Evolutionary conservation across 2,888 invertebrate genomes (phyloP), one percentile per base, ranked within the genome.

Genomic region (Chymomyza procnemis): DNA sequence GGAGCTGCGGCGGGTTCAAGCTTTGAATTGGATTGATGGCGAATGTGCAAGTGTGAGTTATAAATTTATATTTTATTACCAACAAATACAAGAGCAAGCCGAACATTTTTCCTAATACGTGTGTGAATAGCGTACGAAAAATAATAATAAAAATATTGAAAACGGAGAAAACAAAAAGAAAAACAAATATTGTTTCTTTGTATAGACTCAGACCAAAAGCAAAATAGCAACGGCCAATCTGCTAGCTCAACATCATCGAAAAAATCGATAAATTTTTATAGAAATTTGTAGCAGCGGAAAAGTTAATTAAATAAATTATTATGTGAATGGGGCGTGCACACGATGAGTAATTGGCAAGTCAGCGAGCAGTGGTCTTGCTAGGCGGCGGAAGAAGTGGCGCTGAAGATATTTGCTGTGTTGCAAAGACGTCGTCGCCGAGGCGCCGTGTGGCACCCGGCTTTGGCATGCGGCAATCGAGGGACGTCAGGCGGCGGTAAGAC

Each of bases 281-380:
- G 79, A 84, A 79, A 70, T 78, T 80, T 79, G 75, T 75, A 79
- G 85, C 74, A 78, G 81, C 78, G 81, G 78, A 85, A 85, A 85
- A 81, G 81, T 85, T 85, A 85, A 85, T 85, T 85, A 85, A 85
- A 85, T 85, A 85, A 85, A 85, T 85, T 85, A 84, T 85, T 85
- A 85, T 85, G 81, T 85, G 84, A 85, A 85, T 84, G 84, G 84
- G 84, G 84, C 79, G 85, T 83, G 83, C 84, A 76, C 81, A 80
- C 86, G 85, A 85, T 85, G 85, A 85, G 84, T 85, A 85, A 85
- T 85, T 84, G 84, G 79, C 84, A 85, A 84, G 79, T 22, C 57
- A 72, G 75, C 73, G 72, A 73, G 76, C 80, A 70, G 16, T 8
- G 16, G 57, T 34, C 30, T 16, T 30, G 72, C 76, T 70, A 74